phyloP scores from a whole-genome alignment of 2,888 invertebrate genomes.

The Lasioglossum pauxillum region DNA sequence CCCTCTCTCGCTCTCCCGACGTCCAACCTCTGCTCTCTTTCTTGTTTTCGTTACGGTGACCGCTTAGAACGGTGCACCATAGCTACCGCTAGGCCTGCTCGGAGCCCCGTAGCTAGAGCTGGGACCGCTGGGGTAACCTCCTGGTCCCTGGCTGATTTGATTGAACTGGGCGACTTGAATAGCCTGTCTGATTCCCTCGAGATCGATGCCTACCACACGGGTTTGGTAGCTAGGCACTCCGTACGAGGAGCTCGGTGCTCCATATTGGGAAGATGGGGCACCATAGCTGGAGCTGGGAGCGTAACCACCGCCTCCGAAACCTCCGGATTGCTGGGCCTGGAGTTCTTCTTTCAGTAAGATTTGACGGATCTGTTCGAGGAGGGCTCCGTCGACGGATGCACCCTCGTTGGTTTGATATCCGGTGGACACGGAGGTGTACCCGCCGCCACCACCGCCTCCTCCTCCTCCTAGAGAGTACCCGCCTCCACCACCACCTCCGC shows the following conservation, averaged over 20 bases:
- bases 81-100: slow-evolving; percentile 87
- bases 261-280: slow-evolving; percentile 85
- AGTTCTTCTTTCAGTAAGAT: slow-evolving; percentile 93
- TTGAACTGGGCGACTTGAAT: slow-evolving; percentile 95
- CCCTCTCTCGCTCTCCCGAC: slow-evolving; percentile 38
- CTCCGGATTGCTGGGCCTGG: slow-evolving; percentile 86
- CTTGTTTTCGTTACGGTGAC: slow-evolving; percentile 54
- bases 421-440: slow-evolving; percentile 91
- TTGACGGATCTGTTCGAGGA: slow-evolving; percentile 93
- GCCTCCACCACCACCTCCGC: slow-evolving; percentile 83
- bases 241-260: slow-evolving; percentile 88
- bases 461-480: slow-evolving; percentile 46
- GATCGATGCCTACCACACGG: slow-evolving; percentile 93
- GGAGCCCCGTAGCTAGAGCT: slow-evolving; percentile 85
- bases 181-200: slow-evolving; percentile 94
- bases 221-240: slow-evolving; percentile 87
- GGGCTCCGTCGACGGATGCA: slow-evolving; percentile 91
- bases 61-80: slow-evolving; percentile 88
- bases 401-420: slow-evolving; percentile 94
- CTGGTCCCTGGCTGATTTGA: slow-evolving; percentile 87
- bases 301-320: slow-evolving; percentile 84
- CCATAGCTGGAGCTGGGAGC: slow-evolving; percentile 83
- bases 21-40: slow-evolving; percentile 35
- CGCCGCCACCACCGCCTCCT: slow-evolving; percentile 86
- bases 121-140: slow-evolving; percentile 82